Percentiles rank a stretch among this genome's conserved stretches.
These are phyloP conservation scores for Drosophila peninsularis DNA, from an alignment of 2,888 invertebrate species.

Conservation along the genomic window DNA sequence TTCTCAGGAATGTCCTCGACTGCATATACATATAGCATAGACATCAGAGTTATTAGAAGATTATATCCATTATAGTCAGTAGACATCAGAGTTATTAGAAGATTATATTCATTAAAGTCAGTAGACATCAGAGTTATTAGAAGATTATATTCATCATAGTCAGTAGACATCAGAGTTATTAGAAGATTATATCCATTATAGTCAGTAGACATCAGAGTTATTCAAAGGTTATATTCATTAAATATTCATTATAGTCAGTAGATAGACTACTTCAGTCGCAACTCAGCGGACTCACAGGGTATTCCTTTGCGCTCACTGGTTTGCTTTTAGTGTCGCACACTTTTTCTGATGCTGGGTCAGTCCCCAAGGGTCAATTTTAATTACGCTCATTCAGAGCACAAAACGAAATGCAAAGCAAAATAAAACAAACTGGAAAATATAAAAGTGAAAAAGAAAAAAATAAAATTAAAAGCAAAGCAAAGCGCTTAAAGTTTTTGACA, in stretches of 20 bases:
- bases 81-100: no score
- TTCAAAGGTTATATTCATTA: neutral
- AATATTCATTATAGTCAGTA: neutral
- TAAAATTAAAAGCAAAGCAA: slow-evolving; percentile 45
- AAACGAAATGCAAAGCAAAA: slow-evolving; percentile 54
- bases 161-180: neutral
- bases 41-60: neutral
- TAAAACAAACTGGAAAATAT: slow-evolving; percentile 28
- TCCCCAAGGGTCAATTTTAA: slow-evolving; percentile 78
- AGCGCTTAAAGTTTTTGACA: slow-evolving; percentile 70
- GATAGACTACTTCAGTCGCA: no score
- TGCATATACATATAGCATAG: no score
- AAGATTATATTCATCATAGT: neutral
- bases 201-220: neutral
- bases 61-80: neutral
- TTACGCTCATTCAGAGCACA: slow-evolving; percentile 73
- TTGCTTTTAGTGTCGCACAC: slow-evolving; percentile 23
- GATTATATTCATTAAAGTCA: no score
- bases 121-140: no score
- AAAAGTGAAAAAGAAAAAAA: slow-evolving; percentile 17
- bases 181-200: neutral
- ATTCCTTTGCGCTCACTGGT: neutral
- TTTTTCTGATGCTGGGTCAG: slow-evolving; percentile 25
- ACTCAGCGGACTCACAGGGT: neutral
- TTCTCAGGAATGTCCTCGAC: no score